Percentiles rank a stretch among this genome's conserved stretches.
Conservation (phyloP, 1,140 invertebrate genomes). For the Leptinotarsa defecta region DNA sequence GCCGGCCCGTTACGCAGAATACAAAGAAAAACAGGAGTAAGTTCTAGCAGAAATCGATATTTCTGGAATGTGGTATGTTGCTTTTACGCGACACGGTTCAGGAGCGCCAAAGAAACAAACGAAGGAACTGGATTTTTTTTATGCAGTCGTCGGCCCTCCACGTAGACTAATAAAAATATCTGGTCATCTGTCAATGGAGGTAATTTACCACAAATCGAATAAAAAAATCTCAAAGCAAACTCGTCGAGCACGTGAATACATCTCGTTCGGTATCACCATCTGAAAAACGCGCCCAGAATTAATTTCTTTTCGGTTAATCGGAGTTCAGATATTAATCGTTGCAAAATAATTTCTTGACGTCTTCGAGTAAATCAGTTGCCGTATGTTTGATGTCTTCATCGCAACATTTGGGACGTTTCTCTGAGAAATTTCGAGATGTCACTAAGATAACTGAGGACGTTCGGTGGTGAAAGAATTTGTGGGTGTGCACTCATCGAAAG, state of each 20-base stretch:
- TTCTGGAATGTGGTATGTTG: not conserved
- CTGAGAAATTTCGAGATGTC: not conserved
- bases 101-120: not conserved
- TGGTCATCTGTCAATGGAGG: not conserved
- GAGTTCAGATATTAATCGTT: not conserved
- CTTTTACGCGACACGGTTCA: not conserved
- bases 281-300: constrained; percentile 5
- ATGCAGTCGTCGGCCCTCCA: not conserved
- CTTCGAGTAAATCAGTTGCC: not conserved
- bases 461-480: too few species aligned
- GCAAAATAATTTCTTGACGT: not conserved
- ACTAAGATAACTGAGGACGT: not conserved
- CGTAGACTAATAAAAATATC: constrained; percentile 6
- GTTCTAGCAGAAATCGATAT: not conserved
- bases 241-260: not conserved
- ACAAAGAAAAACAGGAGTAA: not conserved
- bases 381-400: not conserved
- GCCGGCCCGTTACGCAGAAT: not conserved
- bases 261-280: not conserved
- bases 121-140: not conserved
- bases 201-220: not conserved
- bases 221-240: constrained; percentile 2
- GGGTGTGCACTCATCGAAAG: too few species aligned
- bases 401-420: constrained; percentile 2
- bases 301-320: constrained; percentile 3